Evolutionary conservation across 64 coral and sea anemone genomes (phyloP), one percentile per base, ranked within the genome.

Genomic region (Montipora cactus): DNA sequence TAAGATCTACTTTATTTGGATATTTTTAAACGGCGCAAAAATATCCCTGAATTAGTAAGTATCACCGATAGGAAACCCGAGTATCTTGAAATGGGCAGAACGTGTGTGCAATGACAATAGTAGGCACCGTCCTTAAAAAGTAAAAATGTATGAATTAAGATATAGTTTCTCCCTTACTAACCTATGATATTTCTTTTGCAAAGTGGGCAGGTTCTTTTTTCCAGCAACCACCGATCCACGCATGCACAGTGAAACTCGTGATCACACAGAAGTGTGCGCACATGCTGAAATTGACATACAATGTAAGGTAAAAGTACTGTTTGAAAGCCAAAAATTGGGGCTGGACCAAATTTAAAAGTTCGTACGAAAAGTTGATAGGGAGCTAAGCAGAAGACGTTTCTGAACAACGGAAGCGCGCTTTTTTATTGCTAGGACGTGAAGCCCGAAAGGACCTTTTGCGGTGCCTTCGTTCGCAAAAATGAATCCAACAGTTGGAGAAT

Each of bases 161-260:
- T 37, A 37, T 37, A 15, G 10, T 12, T 45, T 6, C 4, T 15
- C 46, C 4, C 4, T 20, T 50, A 53, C 88, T 95, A 16, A 95
- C 93, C 93, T 37, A 95, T 57, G 70, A 95, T 95, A 77, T 95
- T 90, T 90, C 93, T 88, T 77, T 95, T 95, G 37, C 93, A 95
- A 55, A 95, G 66, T 45, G 93, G 93, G 75, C 93, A 95, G 46
- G 93, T 95, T 69, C 93, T 90, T 70, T 95, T 95, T 9, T 88
- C 88, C 80, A 95, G 59, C 13, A 95, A 64, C 93, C 93, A 95
- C 48, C 80, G 88, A 50, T 95, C 93, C 50, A 95, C 93, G 50
- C 93, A 95, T 13, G 64, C 51, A 70, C 79, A 90, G 66, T 95
- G 93, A 37, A 95, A 95, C 44, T 95, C 93, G 79, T 95, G 93